Percentiles rank a stretch among this genome's conserved stretches.
Conservation (phyloP, 2,797 vertebrate species). For the Pterois miles region DNA sequence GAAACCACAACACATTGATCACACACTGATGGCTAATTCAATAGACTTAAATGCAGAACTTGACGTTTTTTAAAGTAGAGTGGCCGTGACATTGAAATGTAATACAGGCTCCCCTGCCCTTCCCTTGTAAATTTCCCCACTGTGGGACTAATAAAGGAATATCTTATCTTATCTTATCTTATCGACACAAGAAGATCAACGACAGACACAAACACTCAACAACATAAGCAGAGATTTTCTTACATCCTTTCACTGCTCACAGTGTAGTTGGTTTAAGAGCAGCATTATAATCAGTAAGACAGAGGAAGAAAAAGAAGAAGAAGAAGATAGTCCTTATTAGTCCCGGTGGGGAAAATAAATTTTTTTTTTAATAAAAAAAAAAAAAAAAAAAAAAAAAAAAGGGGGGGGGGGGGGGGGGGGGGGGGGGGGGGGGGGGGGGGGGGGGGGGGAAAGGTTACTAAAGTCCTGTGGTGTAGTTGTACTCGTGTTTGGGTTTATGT, state of each 20-base stretch:
- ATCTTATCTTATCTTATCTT: no score
- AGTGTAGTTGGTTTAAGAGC: not conserved
- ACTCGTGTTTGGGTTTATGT: constrained; percentile 7
- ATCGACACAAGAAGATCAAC: not conserved
- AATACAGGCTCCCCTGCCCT: not conserved
- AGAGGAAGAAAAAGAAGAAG: no score
- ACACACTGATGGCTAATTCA: constrained; percentile 1
- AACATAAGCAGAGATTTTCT: not conserved
- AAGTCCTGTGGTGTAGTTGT: not conserved
- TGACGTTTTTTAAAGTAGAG: constrained; percentile 13
- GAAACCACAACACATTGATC: not conserved
- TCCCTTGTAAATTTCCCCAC: no score
- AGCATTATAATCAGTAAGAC: not conserved
- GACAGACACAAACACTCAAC: constrained; percentile 1
- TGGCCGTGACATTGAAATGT: not conserved
- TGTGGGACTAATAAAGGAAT: no score
- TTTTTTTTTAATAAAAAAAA: no score
- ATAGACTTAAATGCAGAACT: not conserved
- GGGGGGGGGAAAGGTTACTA: no score
- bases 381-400: no score
- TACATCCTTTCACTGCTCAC: not conserved
- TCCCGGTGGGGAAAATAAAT: no score
- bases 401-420: no score
- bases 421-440: no score
- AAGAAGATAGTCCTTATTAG: no score